Conservation (phyloP, 1,140 invertebrate genomes). For the Diachasma alloeum region DNA sequence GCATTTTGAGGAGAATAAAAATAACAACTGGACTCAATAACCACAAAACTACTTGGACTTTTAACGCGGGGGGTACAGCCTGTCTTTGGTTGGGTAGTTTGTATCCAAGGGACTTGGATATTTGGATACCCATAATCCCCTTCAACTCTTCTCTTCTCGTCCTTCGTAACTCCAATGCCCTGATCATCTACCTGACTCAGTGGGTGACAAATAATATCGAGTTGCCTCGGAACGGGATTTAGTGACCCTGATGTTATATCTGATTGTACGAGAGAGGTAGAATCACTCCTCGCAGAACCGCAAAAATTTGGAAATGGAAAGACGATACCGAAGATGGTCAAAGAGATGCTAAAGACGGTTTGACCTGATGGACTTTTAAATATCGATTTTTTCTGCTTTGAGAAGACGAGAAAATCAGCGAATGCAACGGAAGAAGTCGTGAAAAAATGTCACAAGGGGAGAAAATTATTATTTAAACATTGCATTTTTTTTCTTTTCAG, state of each 20-base stretch:
- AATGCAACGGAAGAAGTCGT: too few relatives aligned
- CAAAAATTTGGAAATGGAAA: background rate
- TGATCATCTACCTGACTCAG: conserved; percentile 48
- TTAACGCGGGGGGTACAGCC: conserved; percentile 16
- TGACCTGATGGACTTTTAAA: background rate
- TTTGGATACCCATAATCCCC: conserved; percentile 58
- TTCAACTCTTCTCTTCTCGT: conserved; percentile 32
- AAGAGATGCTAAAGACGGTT: background rate
- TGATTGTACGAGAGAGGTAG: conserved; percentile 16
- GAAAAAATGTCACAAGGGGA: too few relatives aligned
- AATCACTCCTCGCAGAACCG: background rate
- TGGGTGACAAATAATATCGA: conserved; percentile 54
- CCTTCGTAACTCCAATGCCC: background rate
- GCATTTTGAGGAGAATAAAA: conserved; percentile 11
- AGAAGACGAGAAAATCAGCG: background rate
- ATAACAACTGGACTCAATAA: conserved; percentile 1
- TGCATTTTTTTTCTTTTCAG: too few relatives aligned
- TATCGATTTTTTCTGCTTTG: background rate
- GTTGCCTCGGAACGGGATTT: conserved; percentile 34
- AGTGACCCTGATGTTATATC: conserved; percentile 21
- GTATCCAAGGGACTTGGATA: conserved; percentile 50
- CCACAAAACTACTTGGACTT: background rate
- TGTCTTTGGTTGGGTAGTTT: conserved; percentile 41
- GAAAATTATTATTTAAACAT: too few relatives aligned
- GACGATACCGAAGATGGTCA: background rate